Conservation (phyloP, 2,113 vertebrate species). For the Dolichallabes microphthalmus region DNA sequence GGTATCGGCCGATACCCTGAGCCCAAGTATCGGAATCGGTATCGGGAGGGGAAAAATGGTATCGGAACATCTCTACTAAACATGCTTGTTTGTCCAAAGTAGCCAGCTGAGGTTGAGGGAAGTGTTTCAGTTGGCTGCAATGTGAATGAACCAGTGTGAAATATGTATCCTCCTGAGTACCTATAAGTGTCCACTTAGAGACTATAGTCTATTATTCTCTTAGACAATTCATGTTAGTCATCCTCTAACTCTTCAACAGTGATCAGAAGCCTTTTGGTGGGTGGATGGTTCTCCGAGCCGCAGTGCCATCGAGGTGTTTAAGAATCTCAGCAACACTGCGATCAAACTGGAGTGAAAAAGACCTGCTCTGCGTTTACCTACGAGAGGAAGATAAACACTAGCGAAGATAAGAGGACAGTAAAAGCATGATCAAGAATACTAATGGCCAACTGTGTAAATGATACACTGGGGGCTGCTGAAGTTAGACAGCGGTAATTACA, state of each 20-base stretch:
- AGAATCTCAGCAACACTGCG: neutral
- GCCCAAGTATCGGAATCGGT: no score
- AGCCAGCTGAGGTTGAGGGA: neutral
- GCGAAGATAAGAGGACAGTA: neutral
- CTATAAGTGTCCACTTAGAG: neutral
- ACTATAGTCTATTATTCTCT: neutral
- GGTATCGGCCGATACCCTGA: no score
- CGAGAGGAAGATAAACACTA: neutral
- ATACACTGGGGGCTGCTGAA: neutral
- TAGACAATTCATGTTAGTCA: neutral
- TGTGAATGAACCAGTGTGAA: neutral
- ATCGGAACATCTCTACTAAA: no score
- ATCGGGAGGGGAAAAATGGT: no score
- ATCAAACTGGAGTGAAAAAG: neutral
- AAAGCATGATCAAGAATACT: neutral
- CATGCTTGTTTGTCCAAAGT: neutral
- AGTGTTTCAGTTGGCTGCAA: neutral
- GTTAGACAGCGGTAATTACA: neutral
- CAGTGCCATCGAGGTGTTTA: neutral
- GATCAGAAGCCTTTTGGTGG: neutral
- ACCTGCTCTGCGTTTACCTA: neutral
- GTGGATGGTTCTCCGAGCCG: neutral
- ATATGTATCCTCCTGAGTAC: no score
- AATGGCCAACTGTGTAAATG: slow-evolving; percentile 7
- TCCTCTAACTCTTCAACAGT: neutral